These are phyloP conservation scores for Phataginus tricuspis DNA, from an alignment of 2,797 vertebrate species.

Conservation along the genomic window DNA sequence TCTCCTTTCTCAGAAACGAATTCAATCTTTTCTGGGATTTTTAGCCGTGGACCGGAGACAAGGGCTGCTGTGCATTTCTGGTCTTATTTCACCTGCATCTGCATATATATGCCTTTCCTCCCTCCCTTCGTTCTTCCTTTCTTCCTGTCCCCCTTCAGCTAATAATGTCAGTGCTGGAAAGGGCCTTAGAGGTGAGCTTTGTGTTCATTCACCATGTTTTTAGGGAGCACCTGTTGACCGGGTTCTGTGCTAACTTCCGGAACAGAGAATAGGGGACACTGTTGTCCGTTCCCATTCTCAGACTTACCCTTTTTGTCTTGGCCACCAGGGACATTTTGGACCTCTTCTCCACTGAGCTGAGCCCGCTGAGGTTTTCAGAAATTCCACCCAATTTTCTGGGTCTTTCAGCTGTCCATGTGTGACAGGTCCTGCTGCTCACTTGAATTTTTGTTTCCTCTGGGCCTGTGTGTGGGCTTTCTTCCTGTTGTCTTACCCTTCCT, in stretches of 20 bases:
- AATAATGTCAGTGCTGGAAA: not conserved
- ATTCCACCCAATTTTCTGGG: not conserved
- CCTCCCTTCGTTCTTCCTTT: not conserved
- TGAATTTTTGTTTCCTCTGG: not conserved
- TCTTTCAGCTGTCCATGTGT: not conserved
- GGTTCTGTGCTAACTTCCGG: not conserved
- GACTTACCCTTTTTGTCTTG: not conserved
- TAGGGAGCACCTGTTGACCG: not conserved
- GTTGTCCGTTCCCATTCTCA: not conserved
- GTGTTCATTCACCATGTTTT: not conserved
- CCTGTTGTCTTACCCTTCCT: not conserved
- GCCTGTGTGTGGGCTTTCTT: not conserved
- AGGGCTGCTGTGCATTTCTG: not conserved
- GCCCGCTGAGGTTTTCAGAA: not conserved
- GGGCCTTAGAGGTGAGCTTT: not conserved
- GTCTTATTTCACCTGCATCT: not conserved
- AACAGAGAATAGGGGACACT: not conserved
- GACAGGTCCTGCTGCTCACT: not conserved
- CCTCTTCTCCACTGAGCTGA: not conserved
- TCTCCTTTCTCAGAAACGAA: not conserved
- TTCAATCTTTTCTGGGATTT: not conserved
- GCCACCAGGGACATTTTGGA: not conserved
- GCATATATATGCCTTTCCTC: rapidly evolving
- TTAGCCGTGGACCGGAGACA: not conserved
- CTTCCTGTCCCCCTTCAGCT: not conserved